Conservation (phyloP, 2,113 vertebrate genomes). For the Laterallus jamaicensis region DNA sequence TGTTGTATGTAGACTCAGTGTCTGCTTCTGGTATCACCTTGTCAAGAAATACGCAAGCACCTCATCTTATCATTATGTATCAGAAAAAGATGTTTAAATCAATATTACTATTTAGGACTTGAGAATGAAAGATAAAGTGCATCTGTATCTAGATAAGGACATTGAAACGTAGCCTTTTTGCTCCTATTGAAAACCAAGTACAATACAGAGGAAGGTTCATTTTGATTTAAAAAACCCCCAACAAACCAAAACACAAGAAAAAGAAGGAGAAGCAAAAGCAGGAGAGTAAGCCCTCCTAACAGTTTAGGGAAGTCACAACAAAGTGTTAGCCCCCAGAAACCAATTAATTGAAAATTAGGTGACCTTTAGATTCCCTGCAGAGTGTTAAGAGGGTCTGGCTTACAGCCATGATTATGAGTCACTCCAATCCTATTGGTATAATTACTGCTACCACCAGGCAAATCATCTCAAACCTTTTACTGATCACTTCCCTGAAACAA, state of each 20-base stretch:
- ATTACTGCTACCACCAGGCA: neutral
- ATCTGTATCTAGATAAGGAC: neutral
- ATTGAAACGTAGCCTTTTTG: neutral
- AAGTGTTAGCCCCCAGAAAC: neutral
- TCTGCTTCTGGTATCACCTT: neutral
- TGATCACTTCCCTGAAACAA: neutral
- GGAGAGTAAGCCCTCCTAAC: neutral
- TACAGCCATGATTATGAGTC: neutral
- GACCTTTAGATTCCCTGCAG: conserved; percentile 19
- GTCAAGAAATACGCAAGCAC: neutral
- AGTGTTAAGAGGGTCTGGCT: neutral
- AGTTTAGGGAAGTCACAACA: neutral
- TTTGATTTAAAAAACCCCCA: neutral
- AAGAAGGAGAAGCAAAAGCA: neutral
- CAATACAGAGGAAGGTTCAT: neutral
- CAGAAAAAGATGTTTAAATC: neutral
- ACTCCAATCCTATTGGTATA: neutral
- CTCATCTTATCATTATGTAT: neutral
- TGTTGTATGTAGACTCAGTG: neutral
- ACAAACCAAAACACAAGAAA: neutral
- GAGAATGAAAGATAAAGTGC: neutral
- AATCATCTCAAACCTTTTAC: neutral
- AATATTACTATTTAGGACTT: neutral
- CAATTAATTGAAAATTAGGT: neutral
- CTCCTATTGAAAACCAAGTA: neutral